Evolutionary conservation across 2,113 vertebrate species (phyloP).

Genomic region (Leucopsar rothschildi): DNA sequence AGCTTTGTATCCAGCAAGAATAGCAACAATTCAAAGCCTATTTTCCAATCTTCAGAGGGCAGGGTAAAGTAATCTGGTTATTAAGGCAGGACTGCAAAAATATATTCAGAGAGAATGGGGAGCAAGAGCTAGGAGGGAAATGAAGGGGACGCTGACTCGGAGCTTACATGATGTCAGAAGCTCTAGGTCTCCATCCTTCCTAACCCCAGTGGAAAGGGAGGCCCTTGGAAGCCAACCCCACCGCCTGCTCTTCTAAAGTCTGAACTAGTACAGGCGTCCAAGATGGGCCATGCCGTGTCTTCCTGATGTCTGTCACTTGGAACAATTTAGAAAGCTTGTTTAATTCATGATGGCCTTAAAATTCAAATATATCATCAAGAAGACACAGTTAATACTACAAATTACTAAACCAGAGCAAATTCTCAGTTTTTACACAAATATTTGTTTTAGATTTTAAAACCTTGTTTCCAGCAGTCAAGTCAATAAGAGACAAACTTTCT

Average conservation of each 20-base stretch:
- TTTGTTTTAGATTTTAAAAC: neutral
- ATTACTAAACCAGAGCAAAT: neutral
- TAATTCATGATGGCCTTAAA: neutral
- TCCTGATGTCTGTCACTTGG: accelerated
- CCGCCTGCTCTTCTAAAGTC: neutral
- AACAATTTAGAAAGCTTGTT: neutral
- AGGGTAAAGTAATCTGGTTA: neutral
- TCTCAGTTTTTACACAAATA: neutral
- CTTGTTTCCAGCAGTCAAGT: neutral
- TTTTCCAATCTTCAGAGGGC: neutral
- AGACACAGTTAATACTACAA: neutral
- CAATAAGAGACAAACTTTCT: neutral
- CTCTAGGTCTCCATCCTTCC: neutral
- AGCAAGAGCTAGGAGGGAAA: neutral
- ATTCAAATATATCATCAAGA: neutral
- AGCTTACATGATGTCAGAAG: accelerated
- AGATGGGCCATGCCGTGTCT: neutral
- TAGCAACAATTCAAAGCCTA: neutral
- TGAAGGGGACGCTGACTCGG: neutral
- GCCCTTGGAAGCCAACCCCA: neutral
- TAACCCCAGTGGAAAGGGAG: neutral
- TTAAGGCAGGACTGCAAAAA: neutral
- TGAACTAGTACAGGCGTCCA: neutral
- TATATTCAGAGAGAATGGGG: neutral
- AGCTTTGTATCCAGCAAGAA: neutral